Conservation (phyloP, 2,888 invertebrate species). For the Peribatodes rhomboidaria region DNA sequence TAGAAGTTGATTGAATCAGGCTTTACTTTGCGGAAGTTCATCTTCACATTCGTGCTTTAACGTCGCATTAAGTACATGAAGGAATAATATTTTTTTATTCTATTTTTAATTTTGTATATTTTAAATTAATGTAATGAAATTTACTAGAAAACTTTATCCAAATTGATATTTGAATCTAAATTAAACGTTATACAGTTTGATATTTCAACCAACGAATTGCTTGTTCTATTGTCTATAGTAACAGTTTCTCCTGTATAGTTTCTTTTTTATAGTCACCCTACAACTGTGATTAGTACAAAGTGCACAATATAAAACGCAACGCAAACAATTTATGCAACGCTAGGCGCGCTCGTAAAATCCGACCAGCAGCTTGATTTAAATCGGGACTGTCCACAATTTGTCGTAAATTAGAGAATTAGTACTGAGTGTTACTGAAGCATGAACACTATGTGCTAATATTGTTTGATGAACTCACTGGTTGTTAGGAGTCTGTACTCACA, state of each 20-base stretch:
- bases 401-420: slow-evolving; percentile 48
- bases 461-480: slow-evolving; percentile 4
- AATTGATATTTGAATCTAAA: no score
- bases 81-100: no score
- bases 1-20: no score
- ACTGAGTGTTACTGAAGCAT: slow-evolving; percentile 14
- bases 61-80: no score
- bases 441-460: slow-evolving; percentile 6
- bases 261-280: slow-evolving; percentile 37
- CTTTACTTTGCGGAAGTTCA: no score
- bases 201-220: no score
- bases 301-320: slow-evolving; percentile 44
- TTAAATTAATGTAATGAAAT: no score
- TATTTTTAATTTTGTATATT: no score
- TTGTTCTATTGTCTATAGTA: no score
- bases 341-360: slow-evolving; percentile 47
- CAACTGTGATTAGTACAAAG: slow-evolving; percentile 47
- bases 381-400: slow-evolving; percentile 46
- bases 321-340: slow-evolving; percentile 39
- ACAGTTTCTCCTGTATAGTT: neutral
- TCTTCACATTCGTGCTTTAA: no score
- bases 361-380: slow-evolving; percentile 49
- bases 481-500: neutral
- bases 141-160: no score
- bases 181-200: no score